These are phyloP conservation scores for Rhodophaea formosa DNA, from an alignment of 2,888 invertebrate species.

Conservation along the genomic window DNA sequence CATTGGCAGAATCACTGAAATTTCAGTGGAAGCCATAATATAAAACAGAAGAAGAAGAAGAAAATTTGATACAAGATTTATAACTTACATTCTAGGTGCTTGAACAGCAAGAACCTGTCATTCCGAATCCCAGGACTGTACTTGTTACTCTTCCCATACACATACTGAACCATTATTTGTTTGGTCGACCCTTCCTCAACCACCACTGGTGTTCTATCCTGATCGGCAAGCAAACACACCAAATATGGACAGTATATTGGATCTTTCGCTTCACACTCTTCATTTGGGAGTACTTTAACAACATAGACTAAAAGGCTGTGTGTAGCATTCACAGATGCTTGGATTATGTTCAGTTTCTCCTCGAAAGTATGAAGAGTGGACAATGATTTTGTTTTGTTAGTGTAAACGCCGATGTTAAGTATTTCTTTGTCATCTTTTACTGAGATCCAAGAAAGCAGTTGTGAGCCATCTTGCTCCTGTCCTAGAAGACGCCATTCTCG, in stretches of 20 bases:
- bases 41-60: neutral
- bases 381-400: slow-evolving; percentile 81
- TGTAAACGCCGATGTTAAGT: slow-evolving; percentile 82
- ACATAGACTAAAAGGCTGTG: slow-evolving; percentile 86
- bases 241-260: slow-evolving; percentile 84
- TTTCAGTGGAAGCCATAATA: no score
- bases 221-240: slow-evolving; percentile 78
- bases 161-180: slow-evolving; percentile 90
- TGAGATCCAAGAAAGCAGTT: slow-evolving; percentile 86
- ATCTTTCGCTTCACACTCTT: slow-evolving; percentile 49
- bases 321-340: slow-evolving; percentile 88
- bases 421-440: slow-evolving; percentile 48
- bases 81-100: slow-evolving; percentile 89
- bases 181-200: slow-evolving; percentile 82
- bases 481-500: slow-evolving; percentile 91
- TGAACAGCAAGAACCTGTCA: slow-evolving; percentile 87
- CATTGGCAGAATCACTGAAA: no score
- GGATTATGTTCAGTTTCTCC: slow-evolving; percentile 85
- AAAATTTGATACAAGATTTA: no score
- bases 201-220: slow-evolving; percentile 53
- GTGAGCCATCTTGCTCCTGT: slow-evolving; percentile 88
- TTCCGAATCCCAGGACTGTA: slow-evolving; percentile 74
- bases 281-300: slow-evolving; percentile 75
- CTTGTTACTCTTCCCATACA: slow-evolving; percentile 82
- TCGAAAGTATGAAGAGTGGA: slow-evolving; percentile 83